Evolutionary conservation across 1,140 invertebrate genomes (phyloP).

Genomic region (Drosophila santomea): DNA sequence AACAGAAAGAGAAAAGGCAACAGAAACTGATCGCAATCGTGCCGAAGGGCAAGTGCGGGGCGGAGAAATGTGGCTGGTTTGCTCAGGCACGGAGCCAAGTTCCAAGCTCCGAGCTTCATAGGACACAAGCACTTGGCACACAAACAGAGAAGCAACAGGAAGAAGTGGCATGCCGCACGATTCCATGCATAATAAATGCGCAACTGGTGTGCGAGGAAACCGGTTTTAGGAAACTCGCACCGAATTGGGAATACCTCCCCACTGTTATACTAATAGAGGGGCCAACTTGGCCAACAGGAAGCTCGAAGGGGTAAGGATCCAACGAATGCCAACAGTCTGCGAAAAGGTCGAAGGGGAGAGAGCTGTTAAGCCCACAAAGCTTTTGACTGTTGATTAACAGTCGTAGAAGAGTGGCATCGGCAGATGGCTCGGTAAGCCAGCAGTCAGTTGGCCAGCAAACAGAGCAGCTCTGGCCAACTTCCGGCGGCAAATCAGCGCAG

Average conservation of each 20-base stretch:
- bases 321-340: constrained; percentile 43
- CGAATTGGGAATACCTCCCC: constrained; percentile 17
- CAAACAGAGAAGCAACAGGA: constrained; percentile 56
- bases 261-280: constrained; percentile 65
- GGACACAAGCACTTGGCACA: constrained; percentile 28
- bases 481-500: constrained; percentile 81
- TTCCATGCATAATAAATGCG: constrained; percentile 84
- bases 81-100: constrained; percentile 34
- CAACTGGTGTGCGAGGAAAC: constrained; percentile 82
- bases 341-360: constrained; percentile 45
- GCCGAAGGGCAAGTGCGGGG: constrained; percentile 14
- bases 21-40: constrained; percentile 68
- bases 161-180: constrained; percentile 56
- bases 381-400: constrained; percentile 49
- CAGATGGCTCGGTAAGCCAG: not conserved
- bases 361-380: constrained; percentile 4
- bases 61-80: constrained; percentile 5
- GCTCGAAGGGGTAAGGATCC: constrained; percentile 8
- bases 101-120: constrained; percentile 2
- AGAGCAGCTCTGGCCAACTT: constrained; percentile 44
- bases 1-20: constrained; percentile 48
- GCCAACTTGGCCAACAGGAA: constrained; percentile 51
- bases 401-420: constrained; percentile 31
- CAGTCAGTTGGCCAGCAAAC: constrained; percentile 29
- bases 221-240: constrained; percentile 65